Conservation (phyloP, 1,140 invertebrate genomes). For the Parasteatoda tepidariorum region DNA sequence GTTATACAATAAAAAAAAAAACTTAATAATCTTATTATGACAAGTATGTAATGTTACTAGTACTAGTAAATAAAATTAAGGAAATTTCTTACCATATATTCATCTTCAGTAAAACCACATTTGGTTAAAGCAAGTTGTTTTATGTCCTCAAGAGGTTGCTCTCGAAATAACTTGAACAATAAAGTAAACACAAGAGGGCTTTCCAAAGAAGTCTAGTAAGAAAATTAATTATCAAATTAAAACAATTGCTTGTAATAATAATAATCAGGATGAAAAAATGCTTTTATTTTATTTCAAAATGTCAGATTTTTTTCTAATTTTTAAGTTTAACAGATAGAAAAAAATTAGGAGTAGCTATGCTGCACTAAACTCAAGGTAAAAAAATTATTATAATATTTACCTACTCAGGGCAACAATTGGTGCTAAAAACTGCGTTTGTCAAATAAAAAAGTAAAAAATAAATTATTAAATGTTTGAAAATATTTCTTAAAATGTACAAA, state of each 20-base stretch:
- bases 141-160: conserved; percentile 77
- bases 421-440: no score
- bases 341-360: no score
- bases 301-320: not conserved
- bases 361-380: no score
- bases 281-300: not conserved
- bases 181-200: conserved; percentile 87
- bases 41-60: not conserved
- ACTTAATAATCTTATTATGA: not conserved
- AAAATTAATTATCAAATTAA: not conserved
- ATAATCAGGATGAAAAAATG: no score
- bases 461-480: no score
- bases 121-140: conserved; percentile 74
- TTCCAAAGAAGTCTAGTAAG: conserved; percentile 78
- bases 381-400: no score
- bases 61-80: not conserved
- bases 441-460: no score
- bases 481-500: no score
- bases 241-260: not conserved
- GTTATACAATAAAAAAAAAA: not conserved
- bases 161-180: conserved; percentile 83
- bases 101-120: conserved; percentile 79
- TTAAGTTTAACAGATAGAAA: not conserved
- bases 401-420: no score
- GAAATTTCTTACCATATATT: conserved; percentile 77